These are phyloP conservation scores for Coecobrya sp. DNA, from an alignment of 2,888 invertebrate genomes.

Conservation along the genomic window DNA sequence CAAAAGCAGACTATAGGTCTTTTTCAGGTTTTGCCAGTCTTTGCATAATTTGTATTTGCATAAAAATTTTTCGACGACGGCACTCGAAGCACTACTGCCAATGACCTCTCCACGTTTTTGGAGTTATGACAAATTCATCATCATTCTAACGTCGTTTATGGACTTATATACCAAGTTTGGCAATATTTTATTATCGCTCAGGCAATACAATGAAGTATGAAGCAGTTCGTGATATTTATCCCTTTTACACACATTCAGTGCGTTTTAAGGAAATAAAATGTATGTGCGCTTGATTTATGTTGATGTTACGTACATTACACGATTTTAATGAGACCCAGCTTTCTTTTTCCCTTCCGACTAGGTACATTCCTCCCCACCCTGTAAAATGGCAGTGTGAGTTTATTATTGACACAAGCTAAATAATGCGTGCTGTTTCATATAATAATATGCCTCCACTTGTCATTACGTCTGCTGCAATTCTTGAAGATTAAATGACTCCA, in stretches of 20 bases:
- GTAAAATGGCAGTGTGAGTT: not conserved
- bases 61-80: conserved; percentile 85
- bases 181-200: conserved; percentile 45
- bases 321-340: not conserved
- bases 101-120: conserved; percentile 85
- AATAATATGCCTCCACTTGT: too few relatives aligned
- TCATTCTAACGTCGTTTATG: conserved; percentile 68
- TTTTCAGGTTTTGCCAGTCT: conserved; percentile 87
- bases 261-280: not conserved
- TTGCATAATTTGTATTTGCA: conserved; percentile 85
- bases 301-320: not conserved
- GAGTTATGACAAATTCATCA: conserved; percentile 79
- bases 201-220: conserved; percentile 3
- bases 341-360: not conserved
- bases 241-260: conserved; percentile 14
- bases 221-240: not conserved
- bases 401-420: not conserved
- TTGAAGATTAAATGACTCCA: too few relatives aligned
- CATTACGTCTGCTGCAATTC: too few relatives aligned
- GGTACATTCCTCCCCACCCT: not conserved
- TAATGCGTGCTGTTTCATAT: too few relatives aligned
- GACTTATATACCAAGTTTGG: conserved; percentile 66
- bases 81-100: conserved; percentile 82
- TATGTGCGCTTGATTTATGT: not conserved
- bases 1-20: conserved; percentile 62